Base-by-base conservation (phyloP, 2,113 vertebrate species). In the Microcebus ravelobensis region DNA sequence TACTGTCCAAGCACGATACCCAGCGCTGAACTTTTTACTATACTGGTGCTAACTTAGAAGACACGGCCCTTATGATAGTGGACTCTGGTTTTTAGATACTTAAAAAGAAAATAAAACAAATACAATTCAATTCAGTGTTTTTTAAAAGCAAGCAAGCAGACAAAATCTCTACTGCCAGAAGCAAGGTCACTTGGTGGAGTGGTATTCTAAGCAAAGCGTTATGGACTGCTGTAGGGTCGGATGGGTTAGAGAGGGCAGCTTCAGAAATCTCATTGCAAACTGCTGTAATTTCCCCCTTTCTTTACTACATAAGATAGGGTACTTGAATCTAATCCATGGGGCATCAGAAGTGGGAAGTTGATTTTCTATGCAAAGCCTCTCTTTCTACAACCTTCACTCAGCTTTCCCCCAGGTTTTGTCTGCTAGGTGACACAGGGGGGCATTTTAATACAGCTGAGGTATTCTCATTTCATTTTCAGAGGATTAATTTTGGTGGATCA, bases 1-100 rank as follows among this genome's bases (percentile, higher is more conserved):
- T 92, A 74, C 92, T 95, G 76, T 95, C 21, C n/a, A 97, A 93
- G 95, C 18, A 31, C 20, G 92, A 52, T 63, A n/a, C 20, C 55
- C 89, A 57, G 96, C 55, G 29, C 52, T 93, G 82, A 88, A 89
- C 77, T 97, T 76, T 77, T 96, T 91, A 85, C 85, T 88, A 59
- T 93, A 14, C n/a, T 39, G 86, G 77, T 96, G 96, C 65, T 89
- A 95, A 74, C 87, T 96, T 67, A 80, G 90, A 57, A 85, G 48
- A 82, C 18, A 70, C 45, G 57, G 27, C 12, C 42, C 81, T 71
- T 67, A 68, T 87, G 93, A 86, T 45, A 76, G 20, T 76, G 5
- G 76, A 91, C 86, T 96, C 31, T 96, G 89, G 65, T 50, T 76
- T 91, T 90, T 77, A 96, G 70, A 76, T 25, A 63, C 12, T 81